Base-by-base conservation (phyloP, 2,888 invertebrate species). In the Eustalomyia histrio region DNA sequence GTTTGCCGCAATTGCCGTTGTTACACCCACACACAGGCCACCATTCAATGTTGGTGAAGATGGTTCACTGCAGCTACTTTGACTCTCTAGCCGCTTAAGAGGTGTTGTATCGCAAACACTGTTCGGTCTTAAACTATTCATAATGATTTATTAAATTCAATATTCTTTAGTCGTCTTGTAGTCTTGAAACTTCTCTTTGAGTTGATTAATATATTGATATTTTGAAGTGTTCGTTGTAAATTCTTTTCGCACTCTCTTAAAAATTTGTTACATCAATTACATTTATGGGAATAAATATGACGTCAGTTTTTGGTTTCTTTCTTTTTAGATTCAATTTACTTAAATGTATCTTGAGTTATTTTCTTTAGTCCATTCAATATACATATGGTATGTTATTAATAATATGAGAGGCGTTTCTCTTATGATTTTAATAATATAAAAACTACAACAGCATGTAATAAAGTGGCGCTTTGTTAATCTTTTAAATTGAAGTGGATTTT, bases 21-120 rank as follows among this genome's bases (percentile, higher is more conserved):
- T 72, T 29, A 67, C 78, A 79, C 67, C 72, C 72, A 73, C 61
- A 73, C 67, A 61, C 47, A 68, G 10, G 50, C 35, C 50, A 84
- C 86, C 71, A 60, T 76, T 79, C 50, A 74, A 53, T 47, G 80
- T 83, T n/a, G 89, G 89, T 8, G 88, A 88, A 9, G 89, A 87
- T 16, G 88, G 88, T 82, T 88, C 88, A 78, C 88, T 83, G 75
- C 85, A 86, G 84, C 89, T 88, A 82, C 89, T 88, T 21, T 86
- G 87, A 47, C 86, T 87, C 61, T 89, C 89, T 53, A 89, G 85
- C 18, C 88, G 84, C 69, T 88, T 86, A 47, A 88, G 84, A 21
- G 87, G 89, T 47, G 89, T 88, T 29, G 89, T 88, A 33, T 88
- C 89, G 75, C 87, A 85, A n/a, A 87, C 85, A 75, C 86, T 87